Evolutionary conservation across 2,113 vertebrate species (phyloP).

Genomic region (Echinops telfairi): DNA sequence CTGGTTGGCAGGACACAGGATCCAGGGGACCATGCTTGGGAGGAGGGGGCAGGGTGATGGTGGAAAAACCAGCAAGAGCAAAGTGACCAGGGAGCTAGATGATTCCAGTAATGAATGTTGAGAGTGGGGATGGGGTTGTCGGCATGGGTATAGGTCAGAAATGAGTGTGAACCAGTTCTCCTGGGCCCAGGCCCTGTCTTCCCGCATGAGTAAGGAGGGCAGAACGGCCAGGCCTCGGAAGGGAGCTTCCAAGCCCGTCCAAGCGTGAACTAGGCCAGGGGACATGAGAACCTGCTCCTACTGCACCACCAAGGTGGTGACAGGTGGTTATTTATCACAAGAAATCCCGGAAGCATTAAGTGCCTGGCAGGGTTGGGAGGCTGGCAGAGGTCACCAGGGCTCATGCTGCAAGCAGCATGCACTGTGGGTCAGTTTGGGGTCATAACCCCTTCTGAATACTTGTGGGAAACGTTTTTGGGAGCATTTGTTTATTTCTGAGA

Average conservation of each 20-base stretch:
- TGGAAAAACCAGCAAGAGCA: neutral
- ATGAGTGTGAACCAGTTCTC: neutral
- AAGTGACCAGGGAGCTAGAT: no score
- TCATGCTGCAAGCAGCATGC: constrained; percentile 9
- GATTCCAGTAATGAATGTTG: neutral
- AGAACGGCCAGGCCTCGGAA: neutral
- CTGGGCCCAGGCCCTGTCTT: neutral
- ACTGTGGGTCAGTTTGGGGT: neutral
- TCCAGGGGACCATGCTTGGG: no score
- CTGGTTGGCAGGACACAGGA: neutral
- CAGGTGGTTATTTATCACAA: constrained; percentile 47
- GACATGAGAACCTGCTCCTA: neutral
- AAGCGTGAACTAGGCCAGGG: constrained; percentile 12
- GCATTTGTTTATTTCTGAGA: constrained; percentile 21
- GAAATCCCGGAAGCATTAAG: constrained; percentile 23
- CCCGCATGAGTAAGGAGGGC: neutral
- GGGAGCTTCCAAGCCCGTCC: constrained; percentile 19
- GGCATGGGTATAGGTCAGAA: neutral
- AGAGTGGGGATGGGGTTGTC: neutral
- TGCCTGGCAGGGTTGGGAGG: neutral
- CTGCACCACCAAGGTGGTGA: neutral
- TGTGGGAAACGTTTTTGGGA: neutral
- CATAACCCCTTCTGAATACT: constrained; percentile 22
- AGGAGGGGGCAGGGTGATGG: no score
- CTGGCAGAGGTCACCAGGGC: constrained; percentile 11